Conservation (phyloP, 2,888 invertebrate species). For the Quadriops clusia region DNA sequence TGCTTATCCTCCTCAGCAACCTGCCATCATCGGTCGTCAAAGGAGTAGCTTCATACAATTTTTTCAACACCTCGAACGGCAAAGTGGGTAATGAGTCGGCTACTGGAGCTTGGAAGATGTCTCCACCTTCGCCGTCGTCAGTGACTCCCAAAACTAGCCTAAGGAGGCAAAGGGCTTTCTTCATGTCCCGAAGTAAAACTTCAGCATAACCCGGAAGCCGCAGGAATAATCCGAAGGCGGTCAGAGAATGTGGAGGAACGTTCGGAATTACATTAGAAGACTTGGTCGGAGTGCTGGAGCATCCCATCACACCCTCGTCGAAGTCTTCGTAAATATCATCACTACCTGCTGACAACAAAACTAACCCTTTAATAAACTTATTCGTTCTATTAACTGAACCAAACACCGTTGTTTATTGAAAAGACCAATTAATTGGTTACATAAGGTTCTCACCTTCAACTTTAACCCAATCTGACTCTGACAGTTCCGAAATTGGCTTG, state of each 20-base stretch:
- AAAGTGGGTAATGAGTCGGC: conserved; percentile 58
- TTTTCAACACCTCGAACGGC: conserved; percentile 67
- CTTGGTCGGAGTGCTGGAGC: conserved; percentile 40
- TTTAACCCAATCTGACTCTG: conserved; percentile 39
- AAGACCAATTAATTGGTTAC: not conserved
- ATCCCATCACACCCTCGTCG: conserved; percentile 38
- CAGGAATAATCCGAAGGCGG: conserved; percentile 81
- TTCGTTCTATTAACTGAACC: not conserved
- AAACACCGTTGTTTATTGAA: not conserved
- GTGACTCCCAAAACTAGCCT: conserved; percentile 81
- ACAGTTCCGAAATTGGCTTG: conserved; percentile 40
- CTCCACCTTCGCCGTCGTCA: conserved; percentile 81
- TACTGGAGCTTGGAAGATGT: conserved; percentile 58
- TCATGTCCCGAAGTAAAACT: conserved; percentile 70
- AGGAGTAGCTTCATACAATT: conserved; percentile 65
- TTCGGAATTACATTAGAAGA: conserved; percentile 39
- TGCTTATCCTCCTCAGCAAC: conserved; percentile 61
- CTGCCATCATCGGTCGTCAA: conserved; percentile 65
- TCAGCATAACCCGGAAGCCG: conserved; percentile 85
- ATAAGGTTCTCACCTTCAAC: conserved; percentile 33
- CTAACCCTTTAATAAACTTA: not conserved
- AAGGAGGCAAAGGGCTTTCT: conserved; percentile 75
- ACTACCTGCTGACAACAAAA: conserved; percentile 32
- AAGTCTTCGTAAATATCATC: conserved; percentile 52
- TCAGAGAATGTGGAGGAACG: conserved; percentile 81